Evolutionary conservation across 2,797 vertebrate genomes (phyloP).

Genomic region (Psittacula echo): DNA sequence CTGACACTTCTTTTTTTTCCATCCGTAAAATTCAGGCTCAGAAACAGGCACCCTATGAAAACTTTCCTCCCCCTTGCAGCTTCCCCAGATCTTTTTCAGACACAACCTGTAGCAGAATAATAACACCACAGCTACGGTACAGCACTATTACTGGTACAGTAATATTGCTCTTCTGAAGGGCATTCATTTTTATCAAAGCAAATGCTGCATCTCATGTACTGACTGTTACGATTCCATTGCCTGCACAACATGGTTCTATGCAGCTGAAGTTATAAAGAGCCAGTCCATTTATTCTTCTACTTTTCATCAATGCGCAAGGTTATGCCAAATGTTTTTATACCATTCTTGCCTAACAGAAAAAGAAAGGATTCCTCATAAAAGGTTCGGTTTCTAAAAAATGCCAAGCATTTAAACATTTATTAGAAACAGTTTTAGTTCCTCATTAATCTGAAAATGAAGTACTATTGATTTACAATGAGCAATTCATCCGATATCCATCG

Average conservation of each 20-base stretch:
- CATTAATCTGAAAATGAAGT: constrained; percentile 72
- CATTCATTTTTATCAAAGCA: neutral
- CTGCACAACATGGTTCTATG: neutral
- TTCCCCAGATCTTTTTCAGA: neutral
- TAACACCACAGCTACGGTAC: neutral
- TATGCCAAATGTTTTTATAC: constrained; percentile 66
- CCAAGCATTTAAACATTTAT: constrained; percentile 76
- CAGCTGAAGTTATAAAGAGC: constrained; percentile 54
- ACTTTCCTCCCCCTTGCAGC: neutral
- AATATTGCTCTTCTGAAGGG: neutral
- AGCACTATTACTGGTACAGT: neutral
- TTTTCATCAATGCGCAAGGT: constrained; percentile 56
- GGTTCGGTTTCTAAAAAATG: constrained; percentile 73
- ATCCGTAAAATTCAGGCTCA: constrained; percentile 3
- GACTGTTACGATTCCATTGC: neutral
- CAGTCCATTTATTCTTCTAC: neutral
- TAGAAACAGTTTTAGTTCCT: constrained; percentile 73
- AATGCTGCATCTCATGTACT: neutral
- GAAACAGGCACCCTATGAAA: neutral
- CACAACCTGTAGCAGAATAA: neutral
- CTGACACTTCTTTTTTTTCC: neutral
- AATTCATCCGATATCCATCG: constrained; percentile 71
- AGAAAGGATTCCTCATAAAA: constrained; percentile 65
- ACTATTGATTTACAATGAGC: constrained; percentile 75
- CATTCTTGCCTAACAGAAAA: constrained; percentile 42